Evolutionary conservation across 2,888 invertebrate genomes (phyloP).

Genomic region (Gnatocerus cornutus): DNA sequence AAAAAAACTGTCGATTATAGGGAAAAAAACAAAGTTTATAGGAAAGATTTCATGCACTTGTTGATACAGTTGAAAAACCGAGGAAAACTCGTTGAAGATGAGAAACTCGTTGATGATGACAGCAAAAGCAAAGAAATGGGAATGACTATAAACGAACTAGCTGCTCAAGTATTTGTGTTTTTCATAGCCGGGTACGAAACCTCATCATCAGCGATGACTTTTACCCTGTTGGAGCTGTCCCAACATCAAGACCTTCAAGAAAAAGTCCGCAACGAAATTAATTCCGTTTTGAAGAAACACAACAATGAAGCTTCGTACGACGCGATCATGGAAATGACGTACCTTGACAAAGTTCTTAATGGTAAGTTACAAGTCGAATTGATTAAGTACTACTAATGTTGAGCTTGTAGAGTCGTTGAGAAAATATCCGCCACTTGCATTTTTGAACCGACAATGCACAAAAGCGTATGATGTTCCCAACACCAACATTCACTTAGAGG

Average conservation of each 20-base stretch:
- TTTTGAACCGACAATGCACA: constrained; percentile 58
- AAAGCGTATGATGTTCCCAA: constrained; percentile 56
- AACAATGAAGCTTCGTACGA: constrained; percentile 68
- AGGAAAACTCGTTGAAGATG: constrained; percentile 54
- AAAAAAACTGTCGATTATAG: constrained; percentile 70
- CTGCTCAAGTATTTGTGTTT: constrained; percentile 70
- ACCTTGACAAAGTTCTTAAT: constrained; percentile 69
- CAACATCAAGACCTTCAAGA: constrained; percentile 68
- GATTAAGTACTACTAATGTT: not conserved
- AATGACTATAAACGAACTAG: constrained; percentile 58
- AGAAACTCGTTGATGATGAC: constrained; percentile 33
- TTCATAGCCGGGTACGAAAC: constrained; percentile 73
- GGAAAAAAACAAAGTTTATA: constrained; percentile 68
- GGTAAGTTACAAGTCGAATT: constrained; percentile 54
- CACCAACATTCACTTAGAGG: constrained; percentile 44
- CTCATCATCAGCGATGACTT: constrained; percentile 69
- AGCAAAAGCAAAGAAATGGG: constrained; percentile 34
- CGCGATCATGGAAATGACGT: constrained; percentile 69
- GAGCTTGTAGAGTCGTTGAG: constrained; percentile 64
- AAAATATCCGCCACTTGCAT: constrained; percentile 63
- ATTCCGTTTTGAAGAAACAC: constrained; percentile 58
- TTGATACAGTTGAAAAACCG: constrained; percentile 72
- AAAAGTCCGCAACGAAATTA: constrained; percentile 68
- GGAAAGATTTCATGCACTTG: constrained; percentile 75
- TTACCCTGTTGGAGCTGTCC: constrained; percentile 68